Evolutionary conservation across 2,888 invertebrate species (phyloP).

Genomic region (Drosophila flavopinicola): DNA sequence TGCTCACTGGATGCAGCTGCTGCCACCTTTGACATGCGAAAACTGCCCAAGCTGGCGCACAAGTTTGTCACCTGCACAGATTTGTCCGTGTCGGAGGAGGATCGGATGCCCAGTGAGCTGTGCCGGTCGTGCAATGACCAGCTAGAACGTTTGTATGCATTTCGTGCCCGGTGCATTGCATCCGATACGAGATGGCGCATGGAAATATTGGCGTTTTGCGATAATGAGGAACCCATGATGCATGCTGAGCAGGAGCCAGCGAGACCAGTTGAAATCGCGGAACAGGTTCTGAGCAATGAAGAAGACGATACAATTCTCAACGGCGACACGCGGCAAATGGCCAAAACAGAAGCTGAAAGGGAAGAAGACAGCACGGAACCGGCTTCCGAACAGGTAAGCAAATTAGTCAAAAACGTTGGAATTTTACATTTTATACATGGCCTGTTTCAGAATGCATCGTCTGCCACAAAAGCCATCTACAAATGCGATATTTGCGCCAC

Average conservation of each 20-base stretch:
- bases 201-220: conserved; percentile 45
- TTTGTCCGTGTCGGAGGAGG: conserved; percentile 41
- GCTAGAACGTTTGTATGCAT: conserved; percentile 44
- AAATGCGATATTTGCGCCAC: conserved; percentile 47
- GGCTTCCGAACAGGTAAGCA: conserved; percentile 7
- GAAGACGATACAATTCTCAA: neutral
- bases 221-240: neutral
- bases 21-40: conserved; percentile 49
- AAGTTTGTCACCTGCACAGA: conserved; percentile 72
- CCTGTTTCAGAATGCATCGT: neutral
- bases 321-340: neutral
- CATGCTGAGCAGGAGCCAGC: neutral
- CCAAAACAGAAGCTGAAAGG: neutral
- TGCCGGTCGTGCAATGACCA: conserved; percentile 49
- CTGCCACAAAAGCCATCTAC: conserved; percentile 20
- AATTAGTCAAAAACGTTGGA: neutral
- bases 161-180: conserved; percentile 54
- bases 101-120: conserved; percentile 49
- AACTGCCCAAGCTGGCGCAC: conserved; percentile 54
- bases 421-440: neutral
- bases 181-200: conserved; percentile 57
- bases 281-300: neutral
- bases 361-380: neutral
- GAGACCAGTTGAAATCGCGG: neutral
- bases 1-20: conserved; percentile 16